A percentile compares a stretch with the other conserved stretches of the same genome.
phyloP scores from a whole-genome alignment of 2,888 invertebrate genomes.

The Drosophila gaucha region DNA sequence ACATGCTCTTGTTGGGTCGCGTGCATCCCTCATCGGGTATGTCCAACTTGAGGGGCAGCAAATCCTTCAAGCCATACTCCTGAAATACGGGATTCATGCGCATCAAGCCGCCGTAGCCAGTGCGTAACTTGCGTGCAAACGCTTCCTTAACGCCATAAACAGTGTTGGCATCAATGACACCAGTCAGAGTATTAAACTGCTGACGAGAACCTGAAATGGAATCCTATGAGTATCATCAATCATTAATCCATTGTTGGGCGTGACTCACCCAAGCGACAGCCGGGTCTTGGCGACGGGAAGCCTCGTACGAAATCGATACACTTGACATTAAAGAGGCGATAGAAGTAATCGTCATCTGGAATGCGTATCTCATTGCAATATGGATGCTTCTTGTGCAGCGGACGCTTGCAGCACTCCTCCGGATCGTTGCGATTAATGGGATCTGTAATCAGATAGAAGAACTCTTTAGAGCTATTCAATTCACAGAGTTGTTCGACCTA shows the following conservation, averaged over 20 bases:
- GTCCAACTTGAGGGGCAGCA: constrained; percentile 94
- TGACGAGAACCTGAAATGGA: constrained; percentile 89
- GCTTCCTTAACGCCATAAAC: constrained; percentile 94
- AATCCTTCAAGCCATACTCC: constrained; percentile 94
- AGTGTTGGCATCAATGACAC: constrained; percentile 94
- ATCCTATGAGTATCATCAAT: background rate
- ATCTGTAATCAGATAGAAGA: constrained; percentile 86
- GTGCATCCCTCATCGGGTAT: constrained; percentile 97
- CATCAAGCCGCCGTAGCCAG: constrained; percentile 92
- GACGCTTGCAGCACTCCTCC: constrained; percentile 94
- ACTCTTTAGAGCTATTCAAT: background rate
- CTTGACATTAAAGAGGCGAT: constrained; percentile 91
- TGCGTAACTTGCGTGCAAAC: constrained; percentile 92
- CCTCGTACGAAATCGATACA: constrained; percentile 96
- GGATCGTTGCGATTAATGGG: constrained; percentile 94
- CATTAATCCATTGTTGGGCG: background rate
- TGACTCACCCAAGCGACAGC: constrained; percentile 91
- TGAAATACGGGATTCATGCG: constrained; percentile 95
- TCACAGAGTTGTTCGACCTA: constrained; percentile 83
- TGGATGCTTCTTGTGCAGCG: constrained; percentile 93
- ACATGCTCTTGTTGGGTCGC: constrained; percentile 94
- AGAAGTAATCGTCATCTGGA: constrained; percentile 96
- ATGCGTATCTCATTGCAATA: constrained; percentile 95
- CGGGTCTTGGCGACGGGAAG: constrained; percentile 93
- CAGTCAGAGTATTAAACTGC: constrained; percentile 94